phyloP scores from a whole-genome alignment of 2,797 vertebrate species.

The Pangasius krempfi region DNA sequence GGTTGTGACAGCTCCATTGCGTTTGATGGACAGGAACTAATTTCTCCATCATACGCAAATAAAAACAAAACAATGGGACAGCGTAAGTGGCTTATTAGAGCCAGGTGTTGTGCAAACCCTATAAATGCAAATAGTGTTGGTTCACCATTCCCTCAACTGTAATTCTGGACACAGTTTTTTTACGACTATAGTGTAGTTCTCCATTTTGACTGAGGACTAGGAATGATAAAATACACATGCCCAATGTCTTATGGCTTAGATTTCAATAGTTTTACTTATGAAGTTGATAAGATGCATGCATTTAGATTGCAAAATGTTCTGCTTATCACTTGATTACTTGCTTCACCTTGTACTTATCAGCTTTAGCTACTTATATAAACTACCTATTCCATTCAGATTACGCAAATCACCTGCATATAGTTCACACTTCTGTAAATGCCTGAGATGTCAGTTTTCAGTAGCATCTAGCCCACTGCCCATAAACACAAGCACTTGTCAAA shows the following conservation, averaged over 20 bases:
- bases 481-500: not conserved
- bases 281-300: not conserved
- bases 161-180: conserved; percentile 11
- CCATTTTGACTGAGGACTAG: not conserved
- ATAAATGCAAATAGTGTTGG: conserved; percentile 74
- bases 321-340: not conserved
- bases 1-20: conserved; percentile 83
- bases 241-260: not conserved
- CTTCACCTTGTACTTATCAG: not conserved
- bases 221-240: not conserved
- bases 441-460: not conserved
- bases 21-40: conserved; percentile 85
- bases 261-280: not conserved
- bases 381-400: not conserved
- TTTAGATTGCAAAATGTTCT: not conserved
- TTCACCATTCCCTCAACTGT: conserved; percentile 28
- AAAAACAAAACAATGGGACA: conserved; percentile 67
- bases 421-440: not conserved
- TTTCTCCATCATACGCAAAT: conserved; percentile 78
- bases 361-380: not conserved
- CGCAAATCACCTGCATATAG: not conserved
- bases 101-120: conserved; percentile 72
- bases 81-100: conserved; percentile 68
- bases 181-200: not conserved
- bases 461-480: not conserved